These are phyloP conservation scores for Tolmerus cingulatus DNA, from an alignment of 2,888 invertebrate genomes.

Conservation along the genomic window DNA sequence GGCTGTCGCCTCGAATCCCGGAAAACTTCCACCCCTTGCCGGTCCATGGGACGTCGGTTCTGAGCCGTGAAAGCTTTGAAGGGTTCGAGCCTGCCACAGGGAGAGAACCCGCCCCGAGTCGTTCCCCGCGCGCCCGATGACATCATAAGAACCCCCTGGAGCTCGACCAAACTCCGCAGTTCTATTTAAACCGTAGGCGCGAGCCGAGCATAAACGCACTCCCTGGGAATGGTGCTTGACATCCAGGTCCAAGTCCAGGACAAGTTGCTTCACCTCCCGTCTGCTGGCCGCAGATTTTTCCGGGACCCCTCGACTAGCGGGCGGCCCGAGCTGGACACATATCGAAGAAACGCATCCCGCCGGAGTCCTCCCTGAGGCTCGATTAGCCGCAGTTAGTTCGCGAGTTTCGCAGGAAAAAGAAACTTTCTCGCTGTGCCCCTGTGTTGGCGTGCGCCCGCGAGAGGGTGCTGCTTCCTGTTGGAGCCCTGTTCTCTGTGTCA, in stretches of 20 bases:
- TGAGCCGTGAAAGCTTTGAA: conserved; percentile 1
- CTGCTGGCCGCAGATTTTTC: background rate
- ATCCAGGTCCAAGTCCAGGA: conserved; percentile 26
- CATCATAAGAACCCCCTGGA: conserved; percentile 61
- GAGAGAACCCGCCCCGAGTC: background rate
- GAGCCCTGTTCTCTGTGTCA: background rate
- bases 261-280: conserved; percentile 15
- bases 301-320: background rate
- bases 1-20: background rate
- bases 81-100: background rate
- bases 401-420: background rate
- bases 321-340: background rate
- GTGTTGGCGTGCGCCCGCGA: background rate
- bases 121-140: conserved; percentile 23
- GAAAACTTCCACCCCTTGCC: background rate
- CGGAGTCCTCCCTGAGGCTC: background rate
- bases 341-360: background rate
- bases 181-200: conserved; percentile 43
- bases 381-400: background rate
- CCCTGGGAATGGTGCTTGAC: conserved; percentile 33
- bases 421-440: background rate
- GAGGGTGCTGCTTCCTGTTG: background rate
- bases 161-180: conserved; percentile 56
- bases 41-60: background rate
- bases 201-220: conserved; percentile 38